Conservation (phyloP, 2,888 invertebrate species). For the Baronia brevicornis region DNA sequence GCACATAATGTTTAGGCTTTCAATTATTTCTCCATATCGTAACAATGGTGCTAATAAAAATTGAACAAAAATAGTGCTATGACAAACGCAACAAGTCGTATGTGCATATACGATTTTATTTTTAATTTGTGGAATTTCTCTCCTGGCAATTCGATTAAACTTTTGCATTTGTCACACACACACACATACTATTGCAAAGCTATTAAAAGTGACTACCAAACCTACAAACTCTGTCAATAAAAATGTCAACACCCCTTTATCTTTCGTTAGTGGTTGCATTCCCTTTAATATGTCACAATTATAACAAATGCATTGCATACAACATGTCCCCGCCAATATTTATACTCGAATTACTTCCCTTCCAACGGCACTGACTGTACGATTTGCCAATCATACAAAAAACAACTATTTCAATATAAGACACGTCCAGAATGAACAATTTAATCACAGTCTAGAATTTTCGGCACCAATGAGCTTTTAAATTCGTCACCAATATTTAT, state of each 20-base stretch:
- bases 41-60: slow-evolving; percentile 68
- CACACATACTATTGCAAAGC: slow-evolving; percentile 52
- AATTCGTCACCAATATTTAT: slow-evolving; percentile 66
- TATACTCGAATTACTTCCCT: slow-evolving; percentile 37
- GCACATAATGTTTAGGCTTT: slow-evolving; percentile 77
- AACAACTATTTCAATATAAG: slow-evolving; percentile 75
- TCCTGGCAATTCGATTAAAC: no score
- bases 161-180: slow-evolving; percentile 37
- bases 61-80: slow-evolving; percentile 30
- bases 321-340: slow-evolving; percentile 41
- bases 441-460: slow-evolving; percentile 75
- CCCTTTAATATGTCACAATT: slow-evolving; percentile 34
- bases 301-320: slow-evolving; percentile 58
- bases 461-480: slow-evolving; percentile 73
- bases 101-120: no score
- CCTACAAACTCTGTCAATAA: slow-evolving; percentile 50
- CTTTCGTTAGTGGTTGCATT: slow-evolving; percentile 32
- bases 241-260: slow-evolving; percentile 35
- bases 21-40: slow-evolving; percentile 71
- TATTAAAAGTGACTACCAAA: slow-evolving; percentile 52
- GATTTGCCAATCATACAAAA: slow-evolving; percentile 66
- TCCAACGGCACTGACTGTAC: slow-evolving; percentile 42
- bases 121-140: no score
- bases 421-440: slow-evolving; percentile 74
- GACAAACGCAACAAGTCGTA: slow-evolving; percentile 36